Evolutionary conservation across 1,140 invertebrate genomes (phyloP), one percentile per base, ranked within the genome.

Genomic region (Cyclina sinensis): DNA sequence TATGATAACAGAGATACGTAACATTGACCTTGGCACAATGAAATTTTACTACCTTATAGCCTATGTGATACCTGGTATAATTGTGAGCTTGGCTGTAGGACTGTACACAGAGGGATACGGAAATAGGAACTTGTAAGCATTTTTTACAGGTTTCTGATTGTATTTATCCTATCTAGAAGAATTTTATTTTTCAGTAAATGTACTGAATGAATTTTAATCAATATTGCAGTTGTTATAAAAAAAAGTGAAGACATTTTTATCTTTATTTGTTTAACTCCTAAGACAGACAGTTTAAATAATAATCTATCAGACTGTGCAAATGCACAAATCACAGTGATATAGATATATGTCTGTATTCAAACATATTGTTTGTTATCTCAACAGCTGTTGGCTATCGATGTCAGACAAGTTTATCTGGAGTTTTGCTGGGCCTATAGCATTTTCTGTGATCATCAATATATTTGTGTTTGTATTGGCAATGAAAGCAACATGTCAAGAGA

Each of bases 91-190:
- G 9, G 97, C 98, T 32, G 98, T 99, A 24, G 98, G 98, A 0
- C 98, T 99, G 0, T 96, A 98, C 65, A 98, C 98, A n/a, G 98
- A 99, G 94, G 98, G 99, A 93, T 99, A 99, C 95, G 99, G 98
- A 89, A 99, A 98, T 94, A 97, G 97, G 92, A 97, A 98, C 88
- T 99, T 99, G 98, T 99, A 96, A 97, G 98, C 97, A 76, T 62
- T 43, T 43, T 14, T 14, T n/a, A n/a, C n/a, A n/a, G n/a, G n/a
- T n/a, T n/a, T n/a, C n/a, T n/a, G n/a, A n/a, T n/a, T n/a, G n/a
- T n/a, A n/a, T n/a, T n/a, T n/a, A n/a, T n/a, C n/a, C n/a, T n/a
- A n/a, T n/a, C n/a, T n/a, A n/a, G n/a, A n/a, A n/a, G n/a, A n/a
- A n/a, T n/a, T n/a, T n/a, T n/a, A n/a, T n/a, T n/a, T n/a, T n/a